Base-by-base conservation (phyloP, 1,140 invertebrate species). In the Polypedilum vanderplanki region DNA sequence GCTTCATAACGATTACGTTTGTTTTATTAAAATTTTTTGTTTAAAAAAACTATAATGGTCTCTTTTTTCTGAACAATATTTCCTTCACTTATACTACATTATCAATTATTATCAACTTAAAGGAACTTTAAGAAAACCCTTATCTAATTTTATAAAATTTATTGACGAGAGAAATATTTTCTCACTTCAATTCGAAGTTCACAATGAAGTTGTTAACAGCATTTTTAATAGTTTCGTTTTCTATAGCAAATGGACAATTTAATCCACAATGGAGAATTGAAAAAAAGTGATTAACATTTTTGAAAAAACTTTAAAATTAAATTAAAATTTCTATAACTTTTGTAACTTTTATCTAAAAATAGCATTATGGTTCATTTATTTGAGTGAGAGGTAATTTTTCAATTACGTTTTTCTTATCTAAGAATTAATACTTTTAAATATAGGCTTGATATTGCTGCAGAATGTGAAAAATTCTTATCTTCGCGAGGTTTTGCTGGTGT, bases 361-460 rank as follows among this genome's bases (percentile, higher is more conserved):
- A 80, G 77, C 70, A 81, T 81, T 3, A 87, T 89, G 75, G 87
- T 89, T 2, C 88, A 90, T 80, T 80, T 90, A 33, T 90, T 91
- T 77, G 90, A 92, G 80, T 93, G 91, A 90, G 88, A 86, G 87
- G 86, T 80, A 81, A 1, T n/a, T n/a, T n/a, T n/a, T n/a, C n/a
- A n/a, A n/a, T n/a, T n/a, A n/a, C n/a, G n/a, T n/a, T n/a, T n/a
- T n/a, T n/a, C n/a, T n/a, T n/a, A n/a, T n/a, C n/a, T n/a, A n/a
- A 12, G n/a, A 5, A 65, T 7, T 7, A 17, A 65, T 65, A 41
- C 5, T 7, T 41, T 41, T 41, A 7, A 41, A 41, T 41, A n/a
- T 41, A 41, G 4, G 40, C 40, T 7, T 7, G 90, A 92, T 79
- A 88, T 93, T 76, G 90, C 90, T 4, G 79, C 80, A 9, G 91